phyloP scores from a whole-genome alignment of 2,113 vertebrate species.

The Notothenia rossii region DNA sequence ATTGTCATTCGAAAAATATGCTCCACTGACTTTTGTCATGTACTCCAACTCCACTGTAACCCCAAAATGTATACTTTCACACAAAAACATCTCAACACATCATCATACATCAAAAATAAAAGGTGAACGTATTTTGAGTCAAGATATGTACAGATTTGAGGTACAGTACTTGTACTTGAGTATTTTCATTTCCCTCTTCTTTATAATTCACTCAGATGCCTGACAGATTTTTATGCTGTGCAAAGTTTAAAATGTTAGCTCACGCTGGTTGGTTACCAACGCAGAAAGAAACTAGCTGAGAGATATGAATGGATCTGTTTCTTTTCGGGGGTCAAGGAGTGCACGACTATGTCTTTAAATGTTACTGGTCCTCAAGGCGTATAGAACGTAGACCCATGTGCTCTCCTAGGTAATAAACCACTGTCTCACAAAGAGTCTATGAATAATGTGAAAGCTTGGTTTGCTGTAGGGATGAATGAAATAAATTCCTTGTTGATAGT shows the following conservation, averaged over 20 bases:
- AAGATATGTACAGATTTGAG: too few relatives aligned
- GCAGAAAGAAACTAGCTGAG: slow-evolving; percentile 25
- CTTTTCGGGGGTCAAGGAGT: slow-evolving; percentile 70
- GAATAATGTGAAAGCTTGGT: slow-evolving; percentile 65
- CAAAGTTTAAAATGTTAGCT: not conserved
- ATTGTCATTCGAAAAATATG: too few relatives aligned
- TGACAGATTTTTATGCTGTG: too few relatives aligned
- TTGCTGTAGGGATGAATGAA: slow-evolving; percentile 73
- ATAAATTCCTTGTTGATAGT: slow-evolving; percentile 72
- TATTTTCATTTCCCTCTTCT: too few relatives aligned
- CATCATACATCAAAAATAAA: not conserved
- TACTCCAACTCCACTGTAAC: too few relatives aligned
- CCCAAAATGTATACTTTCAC: too few relatives aligned
- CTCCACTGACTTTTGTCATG: too few relatives aligned
- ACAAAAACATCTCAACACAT: too few relatives aligned
- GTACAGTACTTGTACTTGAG: too few relatives aligned
- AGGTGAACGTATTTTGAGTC: too few relatives aligned
- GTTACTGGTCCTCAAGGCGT: slow-evolving; percentile 73
- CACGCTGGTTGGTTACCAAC: slow-evolving; percentile 41
- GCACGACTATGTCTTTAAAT: slow-evolving; percentile 63
- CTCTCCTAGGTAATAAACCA: slow-evolving; percentile 76
- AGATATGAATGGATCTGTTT: slow-evolving; percentile 72
- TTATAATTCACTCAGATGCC: too few relatives aligned
- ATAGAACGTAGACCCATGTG: slow-evolving; percentile 70
- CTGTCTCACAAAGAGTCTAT: slow-evolving; percentile 68